Evolutionary conservation across 2,888 invertebrate genomes (phyloP), one percentile per base, ranked within the genome.

Genomic region (Gymnoscelis rufifasciata): DNA sequence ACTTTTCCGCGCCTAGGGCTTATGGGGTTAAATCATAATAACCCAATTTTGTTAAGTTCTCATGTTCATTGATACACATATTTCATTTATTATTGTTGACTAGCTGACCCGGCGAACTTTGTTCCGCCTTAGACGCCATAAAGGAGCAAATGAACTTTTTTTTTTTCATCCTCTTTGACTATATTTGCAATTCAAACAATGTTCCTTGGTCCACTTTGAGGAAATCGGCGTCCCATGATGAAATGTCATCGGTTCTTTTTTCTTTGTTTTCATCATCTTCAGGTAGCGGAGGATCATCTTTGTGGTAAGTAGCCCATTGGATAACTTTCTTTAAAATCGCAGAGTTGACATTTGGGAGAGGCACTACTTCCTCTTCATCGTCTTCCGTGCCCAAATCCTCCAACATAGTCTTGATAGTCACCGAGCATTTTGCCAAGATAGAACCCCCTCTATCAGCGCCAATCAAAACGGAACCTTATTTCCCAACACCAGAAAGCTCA

Each of bases 191-290:
- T 86, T 98, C 98, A 76, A 98, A 98, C 8, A 99, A 87, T 1
- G 98, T 98, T 49, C 97, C 97, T 78, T 98, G 98, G 77, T 98
- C 98, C 24, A 99, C 98, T 90, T 99, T 99, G 6, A 99, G 88
- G 71, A 99, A 99, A 78, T 99, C 99, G 0, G 97, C 97, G 89
- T 99, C 99, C 99, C 99, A 99, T 0, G 97, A 97, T 14, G 96
- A 96, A 60, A 99, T 99, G 72, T 99, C 99, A 75, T 99, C 99
- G 0, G 99, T 99, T n/a, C 99, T 90, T 71, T 98, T 99, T 72
- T 98, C 97, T 77, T 97, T 97, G 78, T 96, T 97, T 74, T 99
- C 98, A 70, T 98, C 98, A 66, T 99, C 98, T 79, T 98, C 98
- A 6, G 97, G 95, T 65, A 96, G 93, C 45, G 97, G 96, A 14